Conservation (phyloP, 2,888 invertebrate genomes). For the Scaptomyza flava region DNA sequence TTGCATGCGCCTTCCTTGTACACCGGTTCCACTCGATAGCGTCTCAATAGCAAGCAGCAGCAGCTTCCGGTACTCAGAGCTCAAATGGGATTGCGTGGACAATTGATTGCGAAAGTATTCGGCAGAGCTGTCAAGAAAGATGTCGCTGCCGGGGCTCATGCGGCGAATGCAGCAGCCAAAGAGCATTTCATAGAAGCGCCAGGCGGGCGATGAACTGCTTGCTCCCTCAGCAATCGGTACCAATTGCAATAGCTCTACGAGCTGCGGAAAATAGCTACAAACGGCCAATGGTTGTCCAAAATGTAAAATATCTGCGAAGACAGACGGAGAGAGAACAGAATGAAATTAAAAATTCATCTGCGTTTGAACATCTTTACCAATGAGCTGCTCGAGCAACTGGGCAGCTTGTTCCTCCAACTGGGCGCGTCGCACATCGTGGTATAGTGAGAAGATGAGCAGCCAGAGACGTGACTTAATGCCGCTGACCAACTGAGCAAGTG, state of each 20-base stretch:
- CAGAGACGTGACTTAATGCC: slow-evolving; percentile 73
- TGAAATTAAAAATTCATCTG: too few relatives aligned
- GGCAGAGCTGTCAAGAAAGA: slow-evolving; percentile 61
- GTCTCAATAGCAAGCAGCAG: slow-evolving; percentile 75
- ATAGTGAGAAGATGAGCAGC: slow-evolving; percentile 73
- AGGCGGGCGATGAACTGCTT: slow-evolving; percentile 35
- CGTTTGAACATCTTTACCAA: slow-evolving; percentile 28
- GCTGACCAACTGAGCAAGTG: slow-evolving; percentile 69
- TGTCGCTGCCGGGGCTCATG: slow-evolving; percentile 65
- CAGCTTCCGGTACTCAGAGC: slow-evolving; percentile 61
- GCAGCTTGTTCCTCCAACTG: slow-evolving; percentile 43
- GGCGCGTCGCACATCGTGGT: slow-evolving; percentile 67
- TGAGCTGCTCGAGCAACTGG: slow-evolving; percentile 56
- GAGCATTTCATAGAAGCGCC: slow-evolving; percentile 77
- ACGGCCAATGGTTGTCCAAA: slow-evolving; percentile 79
- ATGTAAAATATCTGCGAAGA: slow-evolving; percentile 76
- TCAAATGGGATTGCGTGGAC: slow-evolving; percentile 21
- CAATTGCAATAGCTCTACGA: slow-evolving; percentile 61
- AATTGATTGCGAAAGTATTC: slow-evolving; percentile 51
- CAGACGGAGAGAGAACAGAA: neutral
- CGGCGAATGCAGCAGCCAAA: slow-evolving; percentile 68
- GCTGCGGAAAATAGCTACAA: slow-evolving; percentile 70
- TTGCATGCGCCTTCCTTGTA: slow-evolving; percentile 57
- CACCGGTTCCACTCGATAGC: slow-evolving; percentile 59
- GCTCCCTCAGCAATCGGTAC: slow-evolving; percentile 51